Percentiles rank a stretch among this genome's conserved stretches.
Conservation (phyloP, 2,113 vertebrate species). For the Indicator indicator region DNA sequence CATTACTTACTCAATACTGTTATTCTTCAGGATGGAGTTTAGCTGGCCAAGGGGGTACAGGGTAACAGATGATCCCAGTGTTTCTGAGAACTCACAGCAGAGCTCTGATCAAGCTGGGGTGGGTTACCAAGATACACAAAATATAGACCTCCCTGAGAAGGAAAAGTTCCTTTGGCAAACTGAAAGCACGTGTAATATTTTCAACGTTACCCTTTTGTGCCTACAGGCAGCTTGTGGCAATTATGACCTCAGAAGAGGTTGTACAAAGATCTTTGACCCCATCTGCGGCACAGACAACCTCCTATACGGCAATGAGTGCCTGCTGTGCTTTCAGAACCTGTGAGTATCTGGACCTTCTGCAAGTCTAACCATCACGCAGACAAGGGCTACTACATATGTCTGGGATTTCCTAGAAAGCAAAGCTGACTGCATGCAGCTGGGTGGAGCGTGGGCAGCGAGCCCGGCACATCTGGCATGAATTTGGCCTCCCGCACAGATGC, state of each 20-base stretch:
- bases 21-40: neutral
- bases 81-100: neutral
- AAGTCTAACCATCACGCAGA: neutral
- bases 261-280: constrained; percentile 73
- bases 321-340: constrained; percentile 69
- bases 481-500: neutral
- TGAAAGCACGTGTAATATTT: neutral
- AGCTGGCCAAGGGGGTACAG: neutral
- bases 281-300: constrained; percentile 81
- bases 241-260: constrained; percentile 26
- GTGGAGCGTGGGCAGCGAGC: neutral
- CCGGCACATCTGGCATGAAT: constrained; percentile 43
- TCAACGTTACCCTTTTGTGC: neutral
- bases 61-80: neutral
- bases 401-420: constrained; percentile 50
- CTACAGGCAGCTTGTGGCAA: constrained; percentile 35
- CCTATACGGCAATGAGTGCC: constrained; percentile 83
- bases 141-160: neutral
- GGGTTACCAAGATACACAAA: neutral
- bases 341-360: constrained; percentile 11
- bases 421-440: neutral
- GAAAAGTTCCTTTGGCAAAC: neutral
- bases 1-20: neutral
- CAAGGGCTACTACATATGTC: neutral
- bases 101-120: neutral